Percentiles rank a stretch among this genome's conserved stretches.
Conservation (phyloP, 2,888 invertebrate genomes). For the Ectemnius cavifrons region DNA sequence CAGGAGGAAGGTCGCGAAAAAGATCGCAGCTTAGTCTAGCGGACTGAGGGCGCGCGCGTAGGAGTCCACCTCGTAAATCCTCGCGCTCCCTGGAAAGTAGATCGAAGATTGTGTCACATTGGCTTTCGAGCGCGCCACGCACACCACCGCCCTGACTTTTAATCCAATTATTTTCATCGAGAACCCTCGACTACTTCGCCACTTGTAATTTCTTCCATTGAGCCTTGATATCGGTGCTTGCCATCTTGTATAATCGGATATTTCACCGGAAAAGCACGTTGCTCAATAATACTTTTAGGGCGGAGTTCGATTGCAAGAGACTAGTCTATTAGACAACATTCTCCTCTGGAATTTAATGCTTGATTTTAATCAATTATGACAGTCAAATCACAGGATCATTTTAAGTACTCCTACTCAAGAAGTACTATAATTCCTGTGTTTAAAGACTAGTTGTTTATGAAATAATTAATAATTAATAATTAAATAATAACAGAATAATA, state of each 20-base stretch:
- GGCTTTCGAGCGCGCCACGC: constrained; percentile 30
- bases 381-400: no score
- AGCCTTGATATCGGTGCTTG: constrained; percentile 18
- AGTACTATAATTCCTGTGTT: no score
- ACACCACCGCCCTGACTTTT: constrained; percentile 36
- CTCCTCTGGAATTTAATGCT: no score
- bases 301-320: no score
- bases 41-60: constrained; percentile 30
- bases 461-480: no score
- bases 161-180: constrained; percentile 53
- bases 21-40: constrained; percentile 27
- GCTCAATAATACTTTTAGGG: background rate
- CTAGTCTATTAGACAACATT: no score
- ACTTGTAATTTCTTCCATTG: constrained; percentile 41
- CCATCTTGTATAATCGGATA: constrained; percentile 23
- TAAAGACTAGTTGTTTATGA: no score
- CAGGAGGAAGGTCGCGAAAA: constrained; percentile 46
- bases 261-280: constrained; percentile 7
- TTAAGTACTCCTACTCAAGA: no score
- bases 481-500: no score
- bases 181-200: constrained; percentile 17
- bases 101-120: constrained; percentile 58
- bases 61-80: constrained; percentile 57
- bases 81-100: constrained; percentile 49
- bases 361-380: no score